These are phyloP conservation scores for Bufo bufo DNA, from an alignment of 2,113 vertebrate genomes.

Conservation along the genomic window DNA sequence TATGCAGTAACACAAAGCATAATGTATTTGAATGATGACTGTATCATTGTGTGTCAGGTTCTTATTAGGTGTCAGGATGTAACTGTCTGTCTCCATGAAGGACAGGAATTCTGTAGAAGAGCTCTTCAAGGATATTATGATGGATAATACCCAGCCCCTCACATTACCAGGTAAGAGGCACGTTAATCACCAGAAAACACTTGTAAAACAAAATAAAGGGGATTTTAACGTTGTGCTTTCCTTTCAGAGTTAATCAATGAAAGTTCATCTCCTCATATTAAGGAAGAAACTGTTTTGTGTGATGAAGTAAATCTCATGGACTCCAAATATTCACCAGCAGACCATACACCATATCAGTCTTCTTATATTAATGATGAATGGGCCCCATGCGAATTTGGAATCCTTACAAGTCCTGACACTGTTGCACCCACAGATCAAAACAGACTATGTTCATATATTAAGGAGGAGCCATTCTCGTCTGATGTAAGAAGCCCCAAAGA, in stretches of 20 bases:
- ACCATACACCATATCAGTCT: neutral
- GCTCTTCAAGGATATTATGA: neutral
- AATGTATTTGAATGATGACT: no score
- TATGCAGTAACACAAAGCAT: no score
- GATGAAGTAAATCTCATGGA: no score
- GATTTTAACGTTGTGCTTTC: neutral
- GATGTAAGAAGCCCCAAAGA: neutral
- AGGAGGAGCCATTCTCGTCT: neutral
- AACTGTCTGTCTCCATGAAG: no score
- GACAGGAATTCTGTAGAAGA: no score
- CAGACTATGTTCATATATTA: no score
- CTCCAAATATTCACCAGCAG: no score
- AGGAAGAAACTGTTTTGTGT: neutral
- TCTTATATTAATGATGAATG: neutral
- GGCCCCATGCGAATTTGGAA: neutral
- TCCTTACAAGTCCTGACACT: neutral
- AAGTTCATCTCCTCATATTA: neutral
- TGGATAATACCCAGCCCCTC: neutral
- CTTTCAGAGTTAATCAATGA: neutral
- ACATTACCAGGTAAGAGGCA: neutral
- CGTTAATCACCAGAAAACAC: neutral
- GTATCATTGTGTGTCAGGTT: no score
- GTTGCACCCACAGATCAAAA: neutral
- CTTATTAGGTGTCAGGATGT: no score
- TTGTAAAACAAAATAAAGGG: neutral